Evolutionary conservation across 2,113 vertebrate species (phyloP), one percentile per base, ranked within the genome.

Genomic region (Gallinago undulata): DNA sequence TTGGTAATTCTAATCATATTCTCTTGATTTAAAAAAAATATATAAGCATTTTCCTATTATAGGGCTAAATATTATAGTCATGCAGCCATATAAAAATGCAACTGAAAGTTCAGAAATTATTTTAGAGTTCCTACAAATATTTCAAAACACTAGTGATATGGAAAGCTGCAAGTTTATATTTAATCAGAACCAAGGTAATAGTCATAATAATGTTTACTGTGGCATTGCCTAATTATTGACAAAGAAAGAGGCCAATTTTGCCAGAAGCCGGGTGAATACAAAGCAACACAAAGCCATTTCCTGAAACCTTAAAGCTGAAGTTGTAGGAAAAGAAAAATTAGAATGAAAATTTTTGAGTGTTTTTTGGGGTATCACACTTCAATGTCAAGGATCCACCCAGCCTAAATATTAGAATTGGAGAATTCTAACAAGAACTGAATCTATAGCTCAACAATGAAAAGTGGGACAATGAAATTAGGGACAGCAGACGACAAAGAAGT

Each of bases 181-280:
- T 92, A 83, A 91, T 80, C 37, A 82, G 84, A 87, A 66, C 22
- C 45, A 90, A 85, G 14, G 25, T 88, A 87, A 73, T 48, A 87
- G 25, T 81, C 37, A 75, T 50, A 87, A 73, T 94, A 19, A 35
- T 73, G 41, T 87, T 87, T 89, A 89, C 70, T 57, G 15, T 89
- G 51, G 76, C 63, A 51, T 83, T 86, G 75, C n/a, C 41, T 94
- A 88, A 94, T 87, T 83, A 63, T 83, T 89, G 76, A 90, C 75
- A 55, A 84, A 74, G 67, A 59, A 77, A 28, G 8, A 37, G 28
- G 47, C 85, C 75, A 79, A 0, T 85, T 88, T 30, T 86, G 37
- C 37, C 41, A 84, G 24, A 69, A 4, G 1, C 24, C 39, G 39
- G 7, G 22, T 62, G 70, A 94, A 66, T 79, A 41, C 51, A 64